These are phyloP conservation scores for Leucania comma DNA, from an alignment of 2,888 invertebrate genomes.

Conservation along the genomic window DNA sequence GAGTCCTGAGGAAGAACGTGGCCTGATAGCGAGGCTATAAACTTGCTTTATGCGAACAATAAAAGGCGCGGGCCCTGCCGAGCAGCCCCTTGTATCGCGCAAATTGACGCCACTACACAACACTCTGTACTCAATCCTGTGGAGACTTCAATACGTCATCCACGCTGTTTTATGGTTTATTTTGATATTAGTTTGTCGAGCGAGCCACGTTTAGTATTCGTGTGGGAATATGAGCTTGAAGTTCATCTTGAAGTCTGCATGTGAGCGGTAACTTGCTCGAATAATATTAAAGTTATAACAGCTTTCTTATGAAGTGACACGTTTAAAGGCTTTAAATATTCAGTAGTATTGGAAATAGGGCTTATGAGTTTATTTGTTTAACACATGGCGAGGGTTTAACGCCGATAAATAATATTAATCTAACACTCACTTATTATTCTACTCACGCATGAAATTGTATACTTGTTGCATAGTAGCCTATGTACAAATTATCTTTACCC, in stretches of 20 bases:
- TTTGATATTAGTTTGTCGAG: conserved; percentile 50
- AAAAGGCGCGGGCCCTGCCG: conserved; percentile 61
- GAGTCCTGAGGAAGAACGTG: conserved; percentile 38
- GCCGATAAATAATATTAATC: not conserved
- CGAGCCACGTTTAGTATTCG: conserved; percentile 25
- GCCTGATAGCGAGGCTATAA: conserved; percentile 75
- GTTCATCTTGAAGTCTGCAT: conserved; percentile 28
- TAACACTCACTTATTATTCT: not conserved
- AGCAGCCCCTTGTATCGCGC: conserved; percentile 41
- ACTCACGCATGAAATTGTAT: not conserved
- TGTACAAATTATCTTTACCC: not conserved
- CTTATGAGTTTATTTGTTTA: not conserved
- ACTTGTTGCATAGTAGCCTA: not conserved
- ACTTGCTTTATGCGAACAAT: conserved; percentile 73
- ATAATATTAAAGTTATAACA: conserved; percentile 10
- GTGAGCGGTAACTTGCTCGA: conserved; percentile 1
- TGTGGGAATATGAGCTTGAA: conserved; percentile 21
- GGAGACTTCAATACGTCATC: conserved; percentile 47
- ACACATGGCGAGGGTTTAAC: not conserved
- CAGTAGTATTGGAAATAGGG: not conserved
- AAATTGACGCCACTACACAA: conserved; percentile 44
- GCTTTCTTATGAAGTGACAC: conserved; percentile 12
- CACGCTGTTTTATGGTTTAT: conserved; percentile 52
- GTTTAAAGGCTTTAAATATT: not conserved
- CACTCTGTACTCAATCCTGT: conserved; percentile 37